Evolutionary conservation across 2,888 invertebrate species (phyloP), one percentile per base, ranked within the genome.

Genomic region (Drosophila kanekoi): DNA sequence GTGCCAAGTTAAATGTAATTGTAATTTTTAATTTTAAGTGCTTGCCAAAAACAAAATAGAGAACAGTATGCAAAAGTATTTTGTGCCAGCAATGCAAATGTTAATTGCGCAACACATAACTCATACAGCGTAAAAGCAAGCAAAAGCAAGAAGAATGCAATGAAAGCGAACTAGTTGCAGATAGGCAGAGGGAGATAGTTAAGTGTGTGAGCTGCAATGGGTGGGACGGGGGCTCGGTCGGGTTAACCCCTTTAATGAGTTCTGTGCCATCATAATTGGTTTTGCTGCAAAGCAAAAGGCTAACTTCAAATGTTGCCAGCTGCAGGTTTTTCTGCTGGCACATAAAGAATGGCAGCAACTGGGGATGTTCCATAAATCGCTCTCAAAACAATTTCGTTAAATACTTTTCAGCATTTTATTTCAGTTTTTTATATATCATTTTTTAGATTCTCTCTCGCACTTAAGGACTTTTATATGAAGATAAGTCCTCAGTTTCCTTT

Each of bases 11-110:
- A 81, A 86, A 83, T 84, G 84, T 84, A 85, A 86, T 86, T 85
- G 86, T 84, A 86, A 84, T 85, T 85, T 85, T 83, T 87, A 88
- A 87, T 88, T 83, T 83, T 86, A 88, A 83, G 83, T 83, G 88
- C 83, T 73, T 79, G 83, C 83, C 83, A 82, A 79, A 72, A 64
- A 54, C 54, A 65, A 37, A 38, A 10, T n/a, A 18, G 3, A 13
- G 4, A 33, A 10, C 53, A 62, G 54, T 71, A 71, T 83, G 85
- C 67, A 69, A 66, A 79, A 77, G 69, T 69, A 70, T 69, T 72
- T 73, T 77, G 80, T 77, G 88, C 88, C 79, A 79, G 86, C 88
- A 82, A 72, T 69, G 77, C 88, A 88, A 83, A 83, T 82, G 87
- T 83, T 83, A 83, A 83, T 83, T 87, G 83, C 83, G 86, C 88